A percentile compares a stretch with the other conserved stretches of the same genome.
These are phyloP conservation scores for Stratiomys singularior DNA, from an alignment of 2,888 invertebrate species.

Conservation along the genomic window DNA sequence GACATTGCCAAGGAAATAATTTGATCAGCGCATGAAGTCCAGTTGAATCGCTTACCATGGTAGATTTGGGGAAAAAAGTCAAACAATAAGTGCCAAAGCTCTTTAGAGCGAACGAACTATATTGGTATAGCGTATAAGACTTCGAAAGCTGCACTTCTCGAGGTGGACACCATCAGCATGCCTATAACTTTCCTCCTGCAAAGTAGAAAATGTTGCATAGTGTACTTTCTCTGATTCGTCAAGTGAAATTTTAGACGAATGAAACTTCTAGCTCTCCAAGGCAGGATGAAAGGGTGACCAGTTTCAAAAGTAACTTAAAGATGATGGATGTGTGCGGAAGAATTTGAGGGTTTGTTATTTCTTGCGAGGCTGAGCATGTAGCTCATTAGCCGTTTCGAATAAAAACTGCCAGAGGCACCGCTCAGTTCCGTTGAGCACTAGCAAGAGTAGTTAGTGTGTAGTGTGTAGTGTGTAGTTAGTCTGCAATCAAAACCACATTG, in stretches of 20 bases:
- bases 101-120: no score
- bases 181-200: no score
- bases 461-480: neutral
- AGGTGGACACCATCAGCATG: no score
- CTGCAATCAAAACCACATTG: slow-evolving; percentile 41
- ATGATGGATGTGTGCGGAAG: slow-evolving; percentile 23
- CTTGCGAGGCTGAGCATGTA: neutral
- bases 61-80: no score
- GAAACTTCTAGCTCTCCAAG: neutral
- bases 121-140: no score
- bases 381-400: neutral
- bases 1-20: slow-evolving; percentile 3
- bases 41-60: neutral
- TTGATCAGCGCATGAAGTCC: neutral
- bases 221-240: no score
- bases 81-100: no score
- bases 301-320: neutral
- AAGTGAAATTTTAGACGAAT: no score
- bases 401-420: slow-evolving; percentile 2
- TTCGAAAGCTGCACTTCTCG: no score
- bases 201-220: no score
- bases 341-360: neutral
- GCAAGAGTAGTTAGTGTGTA: neutral
- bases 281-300: neutral
- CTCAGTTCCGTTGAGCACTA: neutral